These are phyloP conservation scores for Ophiothrix spiculata DNA, from an alignment of 35 echinoderm and acorn worm species.

Conservation along the genomic window DNA sequence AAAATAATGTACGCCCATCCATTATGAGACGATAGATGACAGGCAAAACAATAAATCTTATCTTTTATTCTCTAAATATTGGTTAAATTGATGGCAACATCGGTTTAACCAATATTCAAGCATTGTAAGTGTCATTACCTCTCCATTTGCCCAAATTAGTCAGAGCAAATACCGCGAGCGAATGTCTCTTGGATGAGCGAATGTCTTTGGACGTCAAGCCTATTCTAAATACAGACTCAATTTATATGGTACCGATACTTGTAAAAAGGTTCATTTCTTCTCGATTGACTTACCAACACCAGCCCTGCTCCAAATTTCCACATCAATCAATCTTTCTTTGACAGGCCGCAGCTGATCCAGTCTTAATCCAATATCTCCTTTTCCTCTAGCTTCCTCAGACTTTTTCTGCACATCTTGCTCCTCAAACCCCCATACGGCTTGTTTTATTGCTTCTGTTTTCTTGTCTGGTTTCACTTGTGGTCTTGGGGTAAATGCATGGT, in stretches of 20 bases:
- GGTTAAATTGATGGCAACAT: too few relatives aligned
- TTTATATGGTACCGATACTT: background rate
- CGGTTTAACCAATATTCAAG: too few relatives aligned
- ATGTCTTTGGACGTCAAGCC: too few relatives aligned
- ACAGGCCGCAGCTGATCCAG: background rate
- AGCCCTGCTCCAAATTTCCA: constrained; percentile 66
- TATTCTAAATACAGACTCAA: background rate
- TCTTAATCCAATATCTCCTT: background rate
- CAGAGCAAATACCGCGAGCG: too few relatives aligned
- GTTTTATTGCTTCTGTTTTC: background rate
- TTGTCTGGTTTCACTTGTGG: background rate
- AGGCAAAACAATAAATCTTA: too few relatives aligned
- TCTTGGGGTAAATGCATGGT: background rate
- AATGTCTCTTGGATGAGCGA: too few relatives aligned
- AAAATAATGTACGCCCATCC: too few relatives aligned
- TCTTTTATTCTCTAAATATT: too few relatives aligned
- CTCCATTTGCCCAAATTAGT: too few relatives aligned
- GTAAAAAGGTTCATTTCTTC: background rate
- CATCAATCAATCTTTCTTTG: background rate
- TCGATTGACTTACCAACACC: constrained; percentile 38
- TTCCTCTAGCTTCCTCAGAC: background rate
- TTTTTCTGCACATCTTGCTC: too few relatives aligned
- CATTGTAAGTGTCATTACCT: too few relatives aligned
- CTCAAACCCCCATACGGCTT: background rate
- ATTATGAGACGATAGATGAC: too few relatives aligned